These are phyloP conservation scores for Morinoia aosen DNA, from an alignment of 2,888 invertebrate genomes.

Conservation along the genomic window DNA sequence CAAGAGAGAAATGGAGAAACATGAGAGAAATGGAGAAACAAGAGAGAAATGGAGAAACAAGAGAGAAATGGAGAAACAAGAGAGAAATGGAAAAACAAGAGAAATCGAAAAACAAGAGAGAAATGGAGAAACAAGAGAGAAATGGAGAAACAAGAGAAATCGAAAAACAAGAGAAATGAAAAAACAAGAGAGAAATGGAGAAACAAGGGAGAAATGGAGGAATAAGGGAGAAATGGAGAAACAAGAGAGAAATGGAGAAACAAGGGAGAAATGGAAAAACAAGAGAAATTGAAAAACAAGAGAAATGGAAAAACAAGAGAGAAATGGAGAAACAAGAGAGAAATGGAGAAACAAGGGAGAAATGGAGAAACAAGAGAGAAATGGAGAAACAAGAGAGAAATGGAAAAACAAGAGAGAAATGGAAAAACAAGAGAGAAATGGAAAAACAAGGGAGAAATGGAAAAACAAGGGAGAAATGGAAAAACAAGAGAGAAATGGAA, in stretches of 20 bases:
- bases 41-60: background rate
- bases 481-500: too few species aligned
- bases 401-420: background rate
- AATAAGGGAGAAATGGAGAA: background rate
- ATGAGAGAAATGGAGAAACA: background rate
- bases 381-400: background rate
- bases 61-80: background rate
- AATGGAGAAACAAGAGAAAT: too few species aligned
- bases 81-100: background rate
- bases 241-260: background rate
- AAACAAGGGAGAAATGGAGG: background rate
- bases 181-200: background rate
- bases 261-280: background rate
- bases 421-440: background rate
- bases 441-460: too few species aligned
- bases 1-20: background rate
- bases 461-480: too few species aligned
- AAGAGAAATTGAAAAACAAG: too few species aligned
- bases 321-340: too few species aligned
- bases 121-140: too few species aligned
- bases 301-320: too few species aligned
- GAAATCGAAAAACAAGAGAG: too few species aligned
- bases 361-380: background rate
- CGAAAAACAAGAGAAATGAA: background rate
- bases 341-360: background rate